Evolutionary conservation across 2,797 vertebrate species (phyloP).

Genomic region (Poecilia velifera): DNA sequence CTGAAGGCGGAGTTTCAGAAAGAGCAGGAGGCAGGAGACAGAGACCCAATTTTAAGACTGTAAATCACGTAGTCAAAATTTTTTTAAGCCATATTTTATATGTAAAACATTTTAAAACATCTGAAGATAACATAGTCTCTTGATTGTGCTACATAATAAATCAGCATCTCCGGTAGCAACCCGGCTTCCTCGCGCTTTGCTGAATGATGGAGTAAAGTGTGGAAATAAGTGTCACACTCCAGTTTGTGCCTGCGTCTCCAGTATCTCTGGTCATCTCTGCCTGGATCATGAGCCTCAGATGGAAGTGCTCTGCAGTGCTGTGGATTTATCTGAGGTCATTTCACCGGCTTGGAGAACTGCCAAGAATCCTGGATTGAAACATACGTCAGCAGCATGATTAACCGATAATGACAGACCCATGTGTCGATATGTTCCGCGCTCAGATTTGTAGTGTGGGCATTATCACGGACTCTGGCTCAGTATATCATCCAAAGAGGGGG

Average conservation of each 20-base stretch:
- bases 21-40: no score
- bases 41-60: no score
- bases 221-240: neutral
- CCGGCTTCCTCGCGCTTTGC: neutral
- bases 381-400: constrained; percentile 76
- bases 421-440: constrained; percentile 76
- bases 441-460: constrained; percentile 78
- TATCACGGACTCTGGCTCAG: constrained; percentile 64
- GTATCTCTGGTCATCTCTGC: constrained; percentile 21
- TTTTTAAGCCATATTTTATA: no score
- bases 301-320: constrained; percentile 27
- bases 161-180: neutral
- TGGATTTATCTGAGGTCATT: constrained; percentile 75
- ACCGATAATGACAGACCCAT: constrained; percentile 77
- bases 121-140: no score
- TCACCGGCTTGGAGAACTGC: constrained; percentile 66
- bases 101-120: no score
- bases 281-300: constrained; percentile 38
- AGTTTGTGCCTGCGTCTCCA: neutral
- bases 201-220: neutral
- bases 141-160: no score
- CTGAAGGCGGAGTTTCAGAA: no score
- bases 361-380: constrained; percentile 72
- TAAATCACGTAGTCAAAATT: no score
- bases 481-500: constrained; percentile 73